A percentile compares a stretch with the other conserved stretches of the same genome.
These are phyloP conservation scores for Sycobia sp. DNA, from an alignment of 1,140 invertebrate genomes.

Conservation along the genomic window DNA sequence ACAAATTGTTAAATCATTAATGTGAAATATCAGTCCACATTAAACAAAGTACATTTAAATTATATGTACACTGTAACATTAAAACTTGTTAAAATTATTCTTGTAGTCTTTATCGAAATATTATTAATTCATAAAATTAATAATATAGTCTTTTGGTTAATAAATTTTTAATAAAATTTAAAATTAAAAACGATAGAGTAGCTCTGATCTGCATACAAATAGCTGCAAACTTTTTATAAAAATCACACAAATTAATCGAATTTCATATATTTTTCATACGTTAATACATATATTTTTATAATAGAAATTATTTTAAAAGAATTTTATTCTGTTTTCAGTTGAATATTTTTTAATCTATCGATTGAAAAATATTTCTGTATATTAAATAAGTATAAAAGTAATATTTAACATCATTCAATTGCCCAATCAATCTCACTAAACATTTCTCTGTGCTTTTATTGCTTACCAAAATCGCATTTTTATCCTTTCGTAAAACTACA, in stretches of 20 bases:
- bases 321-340: not conserved
- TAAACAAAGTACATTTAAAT: too few relatives aligned
- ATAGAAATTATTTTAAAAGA: not conserved
- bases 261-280: not conserved
- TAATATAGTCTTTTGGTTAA: too few relatives aligned
- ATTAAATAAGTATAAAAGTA: too few relatives aligned
- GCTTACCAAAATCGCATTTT: constrained; percentile 17
- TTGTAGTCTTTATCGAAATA: too few relatives aligned
- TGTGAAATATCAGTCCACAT: too few relatives aligned
- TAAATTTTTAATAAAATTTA: not conserved
- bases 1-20: too few relatives aligned
- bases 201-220: not conserved
- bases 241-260: not conserved
- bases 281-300: not conserved
- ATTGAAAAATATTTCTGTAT: too few relatives aligned
- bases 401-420: not conserved
- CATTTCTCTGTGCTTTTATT: constrained; percentile 6
- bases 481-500: constrained; percentile 6
- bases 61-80: too few relatives aligned
- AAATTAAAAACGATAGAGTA: not conserved
- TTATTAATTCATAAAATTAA: too few relatives aligned
- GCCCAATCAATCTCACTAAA: not conserved
- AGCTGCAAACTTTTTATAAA: not conserved
- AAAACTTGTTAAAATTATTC: too few relatives aligned
- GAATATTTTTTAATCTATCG: too few relatives aligned